Evolutionary conservation across 2,888 invertebrate genomes (phyloP).

Genomic region (Melikaiella ostensackeni): DNA sequence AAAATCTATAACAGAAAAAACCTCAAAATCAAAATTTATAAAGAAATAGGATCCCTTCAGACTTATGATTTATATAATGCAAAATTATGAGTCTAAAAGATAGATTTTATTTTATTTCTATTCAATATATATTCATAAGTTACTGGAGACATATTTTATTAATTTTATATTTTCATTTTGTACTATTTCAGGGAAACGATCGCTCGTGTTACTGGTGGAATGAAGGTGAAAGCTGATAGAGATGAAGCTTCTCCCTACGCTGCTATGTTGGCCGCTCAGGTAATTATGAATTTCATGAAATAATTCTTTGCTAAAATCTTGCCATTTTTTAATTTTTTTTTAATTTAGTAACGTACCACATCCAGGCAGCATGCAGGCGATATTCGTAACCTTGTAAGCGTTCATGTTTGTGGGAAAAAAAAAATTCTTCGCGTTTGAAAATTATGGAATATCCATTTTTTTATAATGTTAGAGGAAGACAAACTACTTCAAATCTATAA

Average conservation of each 20-base stretch:
- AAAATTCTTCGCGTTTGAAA: conserved; percentile 58
- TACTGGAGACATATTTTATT: neutral
- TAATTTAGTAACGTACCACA: conserved; percentile 54
- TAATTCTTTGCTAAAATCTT: neutral
- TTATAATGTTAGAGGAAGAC: conserved; percentile 43
- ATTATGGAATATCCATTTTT: conserved; percentile 40
- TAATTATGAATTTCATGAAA: conserved; percentile 71
- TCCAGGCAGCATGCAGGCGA: conserved; percentile 67
- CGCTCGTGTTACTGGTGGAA: conserved; percentile 97
- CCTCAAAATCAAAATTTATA: no score
- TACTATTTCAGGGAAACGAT: conserved; percentile 86
- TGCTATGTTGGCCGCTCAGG: conserved; percentile 99
- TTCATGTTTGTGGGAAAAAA: conserved; percentile 69
- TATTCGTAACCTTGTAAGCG: conserved; percentile 57
- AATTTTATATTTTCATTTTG: neutral
- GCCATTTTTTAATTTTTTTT: neutral
- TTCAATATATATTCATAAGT: neutral
- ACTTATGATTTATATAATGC: no score
- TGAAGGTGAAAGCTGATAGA: conserved; percentile 99
- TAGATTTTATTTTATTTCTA: no score
- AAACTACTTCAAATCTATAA: conserved; percentile 22
- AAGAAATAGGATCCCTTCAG: no score
- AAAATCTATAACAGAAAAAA: no score
- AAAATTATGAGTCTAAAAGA: neutral
- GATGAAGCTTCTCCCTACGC: conserved; percentile 99